phyloP scores from a whole-genome alignment of 2,113 vertebrate genomes.

The Theristicus caerulescens region DNA sequence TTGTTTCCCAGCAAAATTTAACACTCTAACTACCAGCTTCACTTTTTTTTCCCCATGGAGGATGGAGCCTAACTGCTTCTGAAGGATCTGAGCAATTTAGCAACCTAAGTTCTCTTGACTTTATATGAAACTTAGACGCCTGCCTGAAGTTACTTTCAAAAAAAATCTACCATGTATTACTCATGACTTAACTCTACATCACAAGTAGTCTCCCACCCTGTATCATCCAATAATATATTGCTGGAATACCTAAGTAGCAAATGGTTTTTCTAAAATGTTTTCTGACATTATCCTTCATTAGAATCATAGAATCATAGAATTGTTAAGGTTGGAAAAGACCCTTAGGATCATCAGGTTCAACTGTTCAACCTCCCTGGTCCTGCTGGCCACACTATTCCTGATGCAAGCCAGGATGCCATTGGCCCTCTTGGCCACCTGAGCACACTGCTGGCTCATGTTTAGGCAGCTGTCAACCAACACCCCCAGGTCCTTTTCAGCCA shows the following conservation, averaged over 20 bases:
- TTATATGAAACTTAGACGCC: neutral
- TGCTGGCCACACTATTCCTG: too few species aligned
- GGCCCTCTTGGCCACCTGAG: too few species aligned
- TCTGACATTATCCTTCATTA: neutral
- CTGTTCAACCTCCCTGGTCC: too few species aligned
- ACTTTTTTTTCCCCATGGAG: too few species aligned
- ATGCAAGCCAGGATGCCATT: too few species aligned
- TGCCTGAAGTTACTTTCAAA: neutral
- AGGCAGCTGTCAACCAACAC: too few species aligned
- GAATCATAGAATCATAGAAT: too few species aligned
- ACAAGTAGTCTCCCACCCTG: neutral
- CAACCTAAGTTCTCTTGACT: neutral
- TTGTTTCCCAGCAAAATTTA: neutral
- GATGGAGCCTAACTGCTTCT: neutral
- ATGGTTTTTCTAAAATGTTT: neutral
- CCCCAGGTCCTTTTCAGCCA: too few species aligned
- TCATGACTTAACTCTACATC: neutral
- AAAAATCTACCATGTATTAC: neutral
- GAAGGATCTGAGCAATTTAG: neutral
- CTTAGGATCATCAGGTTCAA: too few species aligned
- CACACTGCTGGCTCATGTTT: too few species aligned
- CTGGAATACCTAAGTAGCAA: neutral
- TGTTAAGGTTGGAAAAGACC: too few species aligned
- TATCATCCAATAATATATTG: neutral
- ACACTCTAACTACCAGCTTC: neutral